Conservation (phyloP, 2,797 vertebrate genomes). For the Sciurus vulgaris region DNA sequence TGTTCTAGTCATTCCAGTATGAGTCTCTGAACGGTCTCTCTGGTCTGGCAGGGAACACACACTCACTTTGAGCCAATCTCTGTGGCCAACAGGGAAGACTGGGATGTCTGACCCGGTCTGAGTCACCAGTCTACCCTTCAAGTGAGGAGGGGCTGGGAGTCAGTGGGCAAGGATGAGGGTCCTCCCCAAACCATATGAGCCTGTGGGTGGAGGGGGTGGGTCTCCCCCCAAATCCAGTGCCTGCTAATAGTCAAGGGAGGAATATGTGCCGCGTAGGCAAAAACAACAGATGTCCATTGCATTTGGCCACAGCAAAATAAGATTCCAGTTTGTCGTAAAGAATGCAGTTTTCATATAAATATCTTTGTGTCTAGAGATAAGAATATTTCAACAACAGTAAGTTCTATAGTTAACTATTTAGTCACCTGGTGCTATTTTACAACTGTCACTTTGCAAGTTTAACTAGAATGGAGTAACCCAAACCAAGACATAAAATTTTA, state of each 20-base stretch:
- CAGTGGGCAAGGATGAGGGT: slow-evolving; percentile 30
- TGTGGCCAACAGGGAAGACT: slow-evolving; percentile 60
- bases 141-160: not conserved
- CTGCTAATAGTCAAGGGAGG: slow-evolving; percentile 72
- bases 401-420: slow-evolving; percentile 76
- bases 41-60: slow-evolving; percentile 67
- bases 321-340: slow-evolving; percentile 80
- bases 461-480: slow-evolving; percentile 52
- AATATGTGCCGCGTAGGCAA: slow-evolving; percentile 71
- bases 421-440: slow-evolving; percentile 62
- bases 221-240: not conserved
- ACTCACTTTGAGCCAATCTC: slow-evolving; percentile 46
- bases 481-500: slow-evolving; percentile 57
- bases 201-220: not conserved
- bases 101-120: slow-evolving; percentile 54
- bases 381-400: slow-evolving; percentile 76
- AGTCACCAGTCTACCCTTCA: slow-evolving; percentile 64
- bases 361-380: slow-evolving; percentile 80
- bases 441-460: slow-evolving; percentile 52
- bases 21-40: slow-evolving; percentile 62
- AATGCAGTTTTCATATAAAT: slow-evolving; percentile 82
- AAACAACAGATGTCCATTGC: slow-evolving; percentile 81
- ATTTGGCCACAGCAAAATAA: slow-evolving; percentile 81
- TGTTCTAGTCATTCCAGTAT: slow-evolving; percentile 58
- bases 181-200: slow-evolving; percentile 40